phyloP scores from a whole-genome alignment of 1,140 invertebrate genomes.

The Elymnias hypermnestra region DNA sequence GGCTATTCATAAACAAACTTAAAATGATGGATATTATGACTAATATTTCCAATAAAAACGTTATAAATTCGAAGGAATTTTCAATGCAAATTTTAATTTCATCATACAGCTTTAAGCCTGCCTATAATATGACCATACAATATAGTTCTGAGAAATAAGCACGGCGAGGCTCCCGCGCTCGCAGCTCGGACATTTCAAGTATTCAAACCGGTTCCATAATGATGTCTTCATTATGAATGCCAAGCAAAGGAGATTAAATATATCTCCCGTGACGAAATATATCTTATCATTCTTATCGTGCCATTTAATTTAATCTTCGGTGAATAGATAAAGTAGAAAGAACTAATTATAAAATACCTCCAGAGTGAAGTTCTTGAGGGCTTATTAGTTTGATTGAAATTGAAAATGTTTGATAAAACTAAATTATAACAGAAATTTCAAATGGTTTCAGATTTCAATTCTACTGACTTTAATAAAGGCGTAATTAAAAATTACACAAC shows the following conservation, averaged over 20 bases:
- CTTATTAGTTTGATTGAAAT: slow-evolving; percentile 16
- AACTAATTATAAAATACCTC: slow-evolving; percentile 11
- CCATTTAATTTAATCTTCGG: slow-evolving; percentile 5
- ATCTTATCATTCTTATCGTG: slow-evolving; percentile 2
- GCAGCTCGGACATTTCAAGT: slow-evolving; percentile 29
- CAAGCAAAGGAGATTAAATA: slow-evolving; percentile 28
- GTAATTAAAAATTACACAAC: slow-evolving; percentile 27
- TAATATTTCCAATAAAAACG: too few species aligned
- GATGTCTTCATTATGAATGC: slow-evolving; percentile 71
- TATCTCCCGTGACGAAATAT: slow-evolving; percentile 6
- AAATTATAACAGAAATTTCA: slow-evolving; percentile 16
- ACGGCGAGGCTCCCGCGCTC: slow-evolving; percentile 24
- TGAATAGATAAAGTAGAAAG: slow-evolving; percentile 6
- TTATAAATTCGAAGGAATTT: too few species aligned
- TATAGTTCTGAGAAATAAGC: slow-evolving; percentile 19
- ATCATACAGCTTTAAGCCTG: too few species aligned
- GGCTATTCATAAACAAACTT: too few species aligned
- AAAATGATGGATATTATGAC: too few species aligned
- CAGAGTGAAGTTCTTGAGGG: slow-evolving; percentile 1
- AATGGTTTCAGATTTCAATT: slow-evolving; percentile 15
- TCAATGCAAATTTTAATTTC: too few species aligned
- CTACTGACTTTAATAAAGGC: slow-evolving; percentile 4
- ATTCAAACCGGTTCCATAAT: slow-evolving; percentile 60
- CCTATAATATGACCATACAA: too few species aligned
- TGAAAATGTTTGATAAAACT: slow-evolving; percentile 23